Percentiles rank a stretch among this genome's conserved stretches.
phyloP scores from a whole-genome alignment of 1,140 invertebrate species.

The Sinonovacula constricta region DNA sequence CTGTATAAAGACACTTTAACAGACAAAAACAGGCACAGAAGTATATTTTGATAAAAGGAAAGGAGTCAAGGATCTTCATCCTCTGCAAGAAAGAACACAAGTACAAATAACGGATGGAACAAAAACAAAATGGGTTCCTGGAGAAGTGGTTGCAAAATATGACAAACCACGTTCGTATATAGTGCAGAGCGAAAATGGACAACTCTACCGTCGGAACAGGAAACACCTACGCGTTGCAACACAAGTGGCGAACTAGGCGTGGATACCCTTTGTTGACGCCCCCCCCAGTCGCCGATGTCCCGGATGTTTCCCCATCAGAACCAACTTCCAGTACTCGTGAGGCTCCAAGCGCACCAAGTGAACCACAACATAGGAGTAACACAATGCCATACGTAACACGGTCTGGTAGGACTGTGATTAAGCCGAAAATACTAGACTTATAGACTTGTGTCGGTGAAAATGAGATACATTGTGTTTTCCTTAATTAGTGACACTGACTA shows the following conservation, averaged over 20 bases:
- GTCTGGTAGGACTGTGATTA: too few species aligned
- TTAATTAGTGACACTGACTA: too few species aligned
- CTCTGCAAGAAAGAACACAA: background rate
- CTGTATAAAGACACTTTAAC: slow-evolving; percentile 51
- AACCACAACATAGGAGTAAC: background rate
- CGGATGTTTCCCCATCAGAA: background rate
- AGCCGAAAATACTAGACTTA: too few species aligned
- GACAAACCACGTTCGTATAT: too few species aligned
- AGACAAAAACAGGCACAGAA: slow-evolving; percentile 45
- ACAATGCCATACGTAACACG: slow-evolving; percentile 1
- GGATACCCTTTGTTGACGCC: background rate
- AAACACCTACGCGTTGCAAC: slow-evolving; percentile 21
- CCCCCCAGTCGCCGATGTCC: background rate
- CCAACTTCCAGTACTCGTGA: background rate
- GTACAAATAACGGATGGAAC: slow-evolving; percentile 42
- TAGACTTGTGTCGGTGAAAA: too few species aligned
- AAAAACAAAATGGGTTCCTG: slow-evolving; percentile 26
- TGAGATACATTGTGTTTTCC: too few species aligned
- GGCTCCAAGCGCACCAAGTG: background rate
- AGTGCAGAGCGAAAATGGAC: too few species aligned
- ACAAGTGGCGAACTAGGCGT: background rate
- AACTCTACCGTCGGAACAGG: slow-evolving; percentile 4
- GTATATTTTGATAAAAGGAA: slow-evolving; percentile 36
- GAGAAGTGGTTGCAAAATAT: slow-evolving; percentile 4
- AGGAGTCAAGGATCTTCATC: slow-evolving; percentile 14